Conservation (phyloP, 1,140 invertebrate genomes). For the Arion vulgaris region DNA sequence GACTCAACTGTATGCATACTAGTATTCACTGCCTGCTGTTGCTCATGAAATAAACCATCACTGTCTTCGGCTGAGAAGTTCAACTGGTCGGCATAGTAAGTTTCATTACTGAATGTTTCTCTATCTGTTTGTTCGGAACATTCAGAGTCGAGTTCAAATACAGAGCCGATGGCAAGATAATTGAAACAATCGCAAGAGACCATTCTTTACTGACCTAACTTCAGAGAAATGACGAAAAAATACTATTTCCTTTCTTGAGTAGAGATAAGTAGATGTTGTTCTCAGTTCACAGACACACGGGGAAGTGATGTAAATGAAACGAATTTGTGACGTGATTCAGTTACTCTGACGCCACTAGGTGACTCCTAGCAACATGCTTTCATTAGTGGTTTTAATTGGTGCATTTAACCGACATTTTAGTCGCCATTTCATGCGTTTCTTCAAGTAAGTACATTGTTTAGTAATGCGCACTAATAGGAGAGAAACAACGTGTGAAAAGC, state of each 20-base stretch:
- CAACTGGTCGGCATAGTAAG: background rate
- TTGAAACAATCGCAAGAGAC: background rate
- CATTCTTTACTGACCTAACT: background rate
- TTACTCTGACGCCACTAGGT: background rate
- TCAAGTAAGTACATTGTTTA: too few species aligned
- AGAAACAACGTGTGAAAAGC: too few species aligned
- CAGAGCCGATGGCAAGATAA: background rate
- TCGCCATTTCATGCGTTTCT: too few species aligned
- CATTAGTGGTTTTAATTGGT: background rate
- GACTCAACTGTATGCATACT: background rate
- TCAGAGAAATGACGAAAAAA: too few species aligned
- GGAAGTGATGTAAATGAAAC: background rate
- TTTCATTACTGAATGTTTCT: too few species aligned
- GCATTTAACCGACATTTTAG: too few species aligned
- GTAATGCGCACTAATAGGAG: too few species aligned
- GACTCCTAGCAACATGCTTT: background rate
- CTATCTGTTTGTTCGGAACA: slow-evolving; percentile 17
- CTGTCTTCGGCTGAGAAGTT: background rate
- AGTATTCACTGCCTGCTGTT: background rate
- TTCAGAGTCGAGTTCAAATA: background rate
- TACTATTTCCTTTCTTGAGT: background rate
- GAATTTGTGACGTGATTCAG: background rate
- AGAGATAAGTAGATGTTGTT: background rate
- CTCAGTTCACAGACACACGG: slow-evolving; percentile 20
- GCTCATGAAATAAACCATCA: background rate